Conservation (phyloP, 2,113 vertebrate genomes). For the Trichechus manatus region DNA sequence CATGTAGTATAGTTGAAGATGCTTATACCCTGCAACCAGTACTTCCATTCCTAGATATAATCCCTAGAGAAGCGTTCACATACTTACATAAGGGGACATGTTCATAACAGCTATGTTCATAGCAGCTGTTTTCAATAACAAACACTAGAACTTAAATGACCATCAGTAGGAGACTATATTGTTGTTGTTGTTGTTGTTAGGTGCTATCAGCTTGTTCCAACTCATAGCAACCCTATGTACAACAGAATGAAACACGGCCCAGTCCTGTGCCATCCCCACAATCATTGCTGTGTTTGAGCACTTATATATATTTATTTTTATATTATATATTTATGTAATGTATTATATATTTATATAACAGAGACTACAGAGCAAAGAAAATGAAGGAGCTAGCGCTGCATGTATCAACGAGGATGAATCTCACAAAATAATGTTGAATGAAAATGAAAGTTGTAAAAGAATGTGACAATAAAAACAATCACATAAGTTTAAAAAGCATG, state of each 20-base stretch:
- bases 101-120: not conserved
- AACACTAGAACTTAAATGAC: not conserved
- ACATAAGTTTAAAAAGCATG: slow-evolving; percentile 11
- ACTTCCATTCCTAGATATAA: not conserved
- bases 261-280: too few species aligned
- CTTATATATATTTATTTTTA: too few species aligned
- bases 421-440: not conserved
- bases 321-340: not conserved
- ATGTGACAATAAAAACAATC: not conserved
- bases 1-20: not conserved
- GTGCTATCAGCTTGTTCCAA: too few species aligned
- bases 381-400: not conserved
- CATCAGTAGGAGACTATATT: not conserved
- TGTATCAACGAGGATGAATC: too few species aligned
- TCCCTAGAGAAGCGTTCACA: not conserved
- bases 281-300: too few species aligned
- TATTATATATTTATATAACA: not conserved
- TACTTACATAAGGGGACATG: not conserved
- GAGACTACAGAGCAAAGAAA: slow-evolving; percentile 14
- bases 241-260: too few species aligned
- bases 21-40: not conserved
- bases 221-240: too few species aligned
- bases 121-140: not conserved
- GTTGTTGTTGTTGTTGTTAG: too few species aligned
- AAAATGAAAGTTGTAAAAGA: slow-evolving; percentile 36